These are phyloP conservation scores for Epizoanthus illoricatus DNA, from an alignment of 92 coral and sea anemone genomes.

Conservation along the genomic window DNA sequence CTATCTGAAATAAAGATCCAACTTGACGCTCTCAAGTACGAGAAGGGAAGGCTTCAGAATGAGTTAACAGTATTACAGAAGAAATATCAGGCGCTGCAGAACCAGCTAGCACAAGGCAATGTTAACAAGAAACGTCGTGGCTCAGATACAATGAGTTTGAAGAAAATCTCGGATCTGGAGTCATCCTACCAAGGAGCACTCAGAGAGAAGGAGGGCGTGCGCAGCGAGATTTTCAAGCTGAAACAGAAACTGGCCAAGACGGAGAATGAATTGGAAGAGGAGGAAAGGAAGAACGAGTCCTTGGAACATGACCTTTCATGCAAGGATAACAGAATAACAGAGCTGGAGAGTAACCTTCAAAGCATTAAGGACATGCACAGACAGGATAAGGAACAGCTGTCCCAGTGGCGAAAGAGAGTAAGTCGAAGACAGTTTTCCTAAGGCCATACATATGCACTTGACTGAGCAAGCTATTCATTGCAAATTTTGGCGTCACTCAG, in stretches of 20 bases:
- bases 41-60: constrained; percentile 64
- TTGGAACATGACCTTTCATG: constrained; percentile 67
- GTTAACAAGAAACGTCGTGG: constrained; percentile 46
- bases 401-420: constrained; percentile 75
- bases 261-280: constrained; percentile 67
- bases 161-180: constrained; percentile 74
- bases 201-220: constrained; percentile 77
- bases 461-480: no score
- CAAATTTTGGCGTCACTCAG: no score
- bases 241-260: constrained; percentile 69
- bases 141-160: constrained; percentile 62
- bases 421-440: not conserved
- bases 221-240: constrained; percentile 62
- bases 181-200: constrained; percentile 68
- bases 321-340: constrained; percentile 61
- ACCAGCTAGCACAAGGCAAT: constrained; percentile 62
- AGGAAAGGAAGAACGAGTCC: constrained; percentile 63
- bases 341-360: constrained; percentile 66
- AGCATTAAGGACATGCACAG: constrained; percentile 77
- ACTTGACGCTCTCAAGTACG: constrained; percentile 71
- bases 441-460: no score
- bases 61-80: constrained; percentile 68
- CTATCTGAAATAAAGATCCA: constrained; percentile 68
- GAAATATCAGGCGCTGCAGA: constrained; percentile 71
- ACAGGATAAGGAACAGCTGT: constrained; percentile 71